Percentiles rank a stretch among this genome's conserved stretches.
Conservation (phyloP, 2,888 invertebrate species). For the Ctenicera cuprea region DNA sequence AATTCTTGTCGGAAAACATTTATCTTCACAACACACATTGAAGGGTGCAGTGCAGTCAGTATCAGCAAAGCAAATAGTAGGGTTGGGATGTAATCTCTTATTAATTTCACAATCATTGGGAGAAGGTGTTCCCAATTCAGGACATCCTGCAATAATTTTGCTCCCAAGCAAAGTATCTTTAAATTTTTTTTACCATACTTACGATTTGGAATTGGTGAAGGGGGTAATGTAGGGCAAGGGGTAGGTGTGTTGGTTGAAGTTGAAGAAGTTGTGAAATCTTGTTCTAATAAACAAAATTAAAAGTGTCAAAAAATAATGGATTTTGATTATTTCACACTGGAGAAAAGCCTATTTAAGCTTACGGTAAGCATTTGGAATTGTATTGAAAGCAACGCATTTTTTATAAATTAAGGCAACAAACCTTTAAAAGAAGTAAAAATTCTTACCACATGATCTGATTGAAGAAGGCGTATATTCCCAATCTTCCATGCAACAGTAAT, state of each 20-base stretch:
- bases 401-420: too few relatives aligned
- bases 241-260: not conserved
- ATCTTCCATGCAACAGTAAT: conserved; percentile 38
- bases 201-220: not conserved
- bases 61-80: not conserved
- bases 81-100: conserved; percentile 27
- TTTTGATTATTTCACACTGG: too few relatives aligned
- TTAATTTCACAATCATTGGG: conserved; percentile 6
- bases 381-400: too few relatives aligned
- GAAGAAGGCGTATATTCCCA: conserved; percentile 4
- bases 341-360: too few relatives aligned
- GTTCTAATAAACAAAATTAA: too few relatives aligned
- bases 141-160: conserved; percentile 34
- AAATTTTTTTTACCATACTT: not conserved
- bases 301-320: too few relatives aligned
- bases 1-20: conserved; percentile 22
- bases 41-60: conserved; percentile 19
- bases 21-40: conserved; percentile 30
- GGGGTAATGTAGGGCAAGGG: conserved; percentile 14
- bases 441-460: conserved; percentile 22
- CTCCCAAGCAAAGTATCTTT: not conserved
- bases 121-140: conserved; percentile 12
- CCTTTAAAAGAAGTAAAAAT: too few relatives aligned
- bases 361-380: too few relatives aligned
- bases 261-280: not conserved